Evolutionary conservation across 2,888 invertebrate species (phyloP).

Genomic region (Leptogaster cylindrica): DNA sequence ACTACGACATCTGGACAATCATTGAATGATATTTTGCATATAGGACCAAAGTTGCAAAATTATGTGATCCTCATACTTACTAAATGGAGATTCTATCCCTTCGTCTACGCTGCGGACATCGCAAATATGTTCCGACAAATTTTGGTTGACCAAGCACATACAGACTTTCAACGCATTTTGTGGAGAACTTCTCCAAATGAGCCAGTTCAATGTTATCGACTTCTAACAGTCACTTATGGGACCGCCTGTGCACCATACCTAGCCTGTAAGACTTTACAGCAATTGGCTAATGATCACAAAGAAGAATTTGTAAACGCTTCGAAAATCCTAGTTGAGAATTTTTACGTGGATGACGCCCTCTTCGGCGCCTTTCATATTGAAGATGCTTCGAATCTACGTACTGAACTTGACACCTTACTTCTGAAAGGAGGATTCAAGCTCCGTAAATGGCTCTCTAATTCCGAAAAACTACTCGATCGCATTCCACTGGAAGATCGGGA

Average conservation of each 20-base stretch:
- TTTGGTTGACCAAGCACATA: neutral
- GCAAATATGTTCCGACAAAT: constrained; percentile 11
- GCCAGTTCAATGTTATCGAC: constrained; percentile 3
- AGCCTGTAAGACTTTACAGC: constrained; percentile 7
- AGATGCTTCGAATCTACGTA: neutral
- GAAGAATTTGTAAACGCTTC: neutral
- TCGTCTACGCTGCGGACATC: neutral
- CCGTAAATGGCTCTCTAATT: no score
- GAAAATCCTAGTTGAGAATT: neutral
- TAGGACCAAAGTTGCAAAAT: constrained; percentile 16
- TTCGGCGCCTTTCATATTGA: constrained; percentile 1
- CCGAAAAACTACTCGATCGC: no score
- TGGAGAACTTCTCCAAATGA: neutral
- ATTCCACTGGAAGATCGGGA: no score
- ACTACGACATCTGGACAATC: neutral
- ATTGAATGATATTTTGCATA: neutral
- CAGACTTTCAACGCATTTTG: constrained; percentile 1
- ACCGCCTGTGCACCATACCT: constrained; percentile 4
- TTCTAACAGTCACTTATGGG: neutral
- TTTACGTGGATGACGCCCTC: constrained; percentile 8
- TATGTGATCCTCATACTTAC: neutral
- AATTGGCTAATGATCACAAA: neutral
- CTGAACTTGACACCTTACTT: neutral
- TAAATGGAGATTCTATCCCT: constrained; percentile 9
- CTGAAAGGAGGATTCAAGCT: no score